These are phyloP conservation scores for Amblyteles armatorius DNA, from an alignment of 2,888 invertebrate species.

Conservation along the genomic window DNA sequence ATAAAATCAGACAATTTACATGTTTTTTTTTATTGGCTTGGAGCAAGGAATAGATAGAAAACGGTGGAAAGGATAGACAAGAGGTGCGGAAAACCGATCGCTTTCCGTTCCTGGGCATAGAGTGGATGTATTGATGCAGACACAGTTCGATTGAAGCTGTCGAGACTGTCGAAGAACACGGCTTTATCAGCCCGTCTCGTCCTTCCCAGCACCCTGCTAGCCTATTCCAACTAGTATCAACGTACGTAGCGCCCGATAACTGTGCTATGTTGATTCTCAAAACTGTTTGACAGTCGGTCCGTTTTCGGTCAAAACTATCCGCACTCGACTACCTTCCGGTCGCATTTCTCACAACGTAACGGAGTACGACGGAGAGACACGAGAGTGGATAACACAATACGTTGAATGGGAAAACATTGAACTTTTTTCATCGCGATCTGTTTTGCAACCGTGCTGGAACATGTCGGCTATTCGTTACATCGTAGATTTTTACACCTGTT, in stretches of 20 bases:
- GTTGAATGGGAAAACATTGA: background rate
- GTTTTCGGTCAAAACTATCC: slow-evolving; percentile 40
- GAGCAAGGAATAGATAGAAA: no score
- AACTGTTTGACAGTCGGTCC: slow-evolving; percentile 57
- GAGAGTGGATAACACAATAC: background rate
- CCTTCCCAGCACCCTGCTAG: background rate
- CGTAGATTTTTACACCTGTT: background rate
- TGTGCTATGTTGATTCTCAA: slow-evolving; percentile 21
- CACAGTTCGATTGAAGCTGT: slow-evolving; percentile 44
- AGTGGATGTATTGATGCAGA: background rate
- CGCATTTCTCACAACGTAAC: background rate
- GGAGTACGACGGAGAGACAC: background rate
- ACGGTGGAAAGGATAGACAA: background rate
- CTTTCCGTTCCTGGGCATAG: background rate
- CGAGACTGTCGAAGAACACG: slow-evolving; percentile 48
- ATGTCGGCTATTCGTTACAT: background rate
- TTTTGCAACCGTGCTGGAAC: no score
- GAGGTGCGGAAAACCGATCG: slow-evolving; percentile 6
- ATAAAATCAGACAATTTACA: no score
- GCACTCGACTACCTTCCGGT: background rate
- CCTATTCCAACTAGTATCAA: background rate
- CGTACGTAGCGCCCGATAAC: background rate
- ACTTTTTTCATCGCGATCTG: background rate
- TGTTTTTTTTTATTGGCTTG: no score
- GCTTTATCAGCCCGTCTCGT: slow-evolving; percentile 40